Conservation (phyloP, 2,888 invertebrate species). For the Athalia cordata region DNA sequence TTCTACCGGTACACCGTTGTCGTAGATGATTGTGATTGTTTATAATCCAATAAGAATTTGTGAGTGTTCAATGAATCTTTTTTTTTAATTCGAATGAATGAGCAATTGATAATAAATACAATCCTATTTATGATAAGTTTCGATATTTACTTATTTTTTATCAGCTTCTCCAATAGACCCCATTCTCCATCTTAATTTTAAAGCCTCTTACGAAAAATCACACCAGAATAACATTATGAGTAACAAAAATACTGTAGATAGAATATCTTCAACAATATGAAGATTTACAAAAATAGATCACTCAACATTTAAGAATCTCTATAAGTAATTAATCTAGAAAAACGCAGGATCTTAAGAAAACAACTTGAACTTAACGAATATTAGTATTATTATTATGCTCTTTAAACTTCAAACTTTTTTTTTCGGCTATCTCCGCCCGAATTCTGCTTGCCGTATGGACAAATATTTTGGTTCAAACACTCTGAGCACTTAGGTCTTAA, state of each 20-base stretch:
- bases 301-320: neutral
- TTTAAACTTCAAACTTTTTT: slow-evolving; percentile 49
- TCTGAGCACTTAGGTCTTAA: slow-evolving; percentile 86
- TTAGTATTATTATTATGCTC: neutral
- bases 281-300: neutral
- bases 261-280: neutral
- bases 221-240: neutral
- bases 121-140: slow-evolving; percentile 57
- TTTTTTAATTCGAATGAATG: slow-evolving; percentile 60
- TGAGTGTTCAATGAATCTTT: slow-evolving; percentile 51
- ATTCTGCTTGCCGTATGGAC: slow-evolving; percentile 57
- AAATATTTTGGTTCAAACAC: slow-evolving; percentile 84
- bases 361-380: neutral
- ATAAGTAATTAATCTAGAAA: neutral
- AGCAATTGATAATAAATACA: slow-evolving; percentile 50
- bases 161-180: too few relatives aligned
- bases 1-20: slow-evolving; percentile 84
- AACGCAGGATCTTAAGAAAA: neutral
- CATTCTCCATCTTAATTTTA: too few relatives aligned
- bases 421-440: slow-evolving; percentile 68
- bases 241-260: neutral
- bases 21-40: slow-evolving; percentile 46
- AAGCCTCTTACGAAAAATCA: neutral
- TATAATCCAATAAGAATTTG: slow-evolving; percentile 52
- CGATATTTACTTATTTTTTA: slow-evolving; percentile 61